Evolutionary conservation across 1,140 invertebrate species (phyloP).

Genomic region (Lepidurus packardi): DNA sequence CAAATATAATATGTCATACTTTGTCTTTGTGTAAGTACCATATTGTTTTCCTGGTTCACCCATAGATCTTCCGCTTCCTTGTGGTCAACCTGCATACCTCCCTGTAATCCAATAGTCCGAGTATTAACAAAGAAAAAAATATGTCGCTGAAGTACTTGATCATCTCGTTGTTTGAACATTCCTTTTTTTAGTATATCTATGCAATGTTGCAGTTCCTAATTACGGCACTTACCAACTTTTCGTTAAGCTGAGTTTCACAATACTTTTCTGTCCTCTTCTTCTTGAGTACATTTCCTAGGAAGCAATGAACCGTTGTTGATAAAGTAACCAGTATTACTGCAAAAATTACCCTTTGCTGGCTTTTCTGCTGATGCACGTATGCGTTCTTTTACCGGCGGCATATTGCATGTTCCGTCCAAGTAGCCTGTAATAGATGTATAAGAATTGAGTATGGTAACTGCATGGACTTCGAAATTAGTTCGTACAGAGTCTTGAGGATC

Average conservation of each 20-base stretch:
- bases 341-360: conserved; percentile 1
- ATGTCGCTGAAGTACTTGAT: not conserved
- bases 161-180: not conserved
- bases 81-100: not conserved
- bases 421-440: not conserved
- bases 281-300: not conserved
- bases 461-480: not conserved
- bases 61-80: not conserved
- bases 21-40: not conserved
- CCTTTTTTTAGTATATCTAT: not conserved
- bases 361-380: not conserved
- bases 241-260: not conserved
- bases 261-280: not conserved
- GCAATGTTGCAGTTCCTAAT: not conserved
- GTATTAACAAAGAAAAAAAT: not conserved
- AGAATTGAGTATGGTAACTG: not conserved
- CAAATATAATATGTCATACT: not conserved
- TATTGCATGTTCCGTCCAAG: not conserved
- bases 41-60: not conserved
- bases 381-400: not conserved
- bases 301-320: not conserved
- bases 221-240: not conserved
- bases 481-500: not conserved
- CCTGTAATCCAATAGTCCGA: not conserved
- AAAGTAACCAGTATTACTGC: not conserved